Evolutionary conservation across 1,140 invertebrate genomes (phyloP).

Genomic region (Schlechtendalia chinensis): DNA sequence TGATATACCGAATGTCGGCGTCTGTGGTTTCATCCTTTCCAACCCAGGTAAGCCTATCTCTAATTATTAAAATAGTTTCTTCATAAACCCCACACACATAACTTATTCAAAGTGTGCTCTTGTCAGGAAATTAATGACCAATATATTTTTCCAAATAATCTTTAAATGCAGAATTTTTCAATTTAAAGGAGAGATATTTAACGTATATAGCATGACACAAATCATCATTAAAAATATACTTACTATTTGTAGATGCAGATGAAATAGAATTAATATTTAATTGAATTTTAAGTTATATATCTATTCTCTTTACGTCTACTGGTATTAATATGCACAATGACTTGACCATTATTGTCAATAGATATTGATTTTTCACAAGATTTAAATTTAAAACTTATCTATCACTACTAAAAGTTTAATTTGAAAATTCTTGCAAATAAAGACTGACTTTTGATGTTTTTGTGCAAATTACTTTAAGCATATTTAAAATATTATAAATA

Average conservation of each 20-base stretch:
- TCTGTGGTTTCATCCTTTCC: conserved; percentile 3
- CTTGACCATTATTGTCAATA: neutral
- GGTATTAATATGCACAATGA: neutral
- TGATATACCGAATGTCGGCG: neutral
- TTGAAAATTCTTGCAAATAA: conserved; percentile 1
- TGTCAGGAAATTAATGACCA: neutral
- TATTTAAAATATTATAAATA: neutral
- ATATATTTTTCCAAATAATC: neutral
- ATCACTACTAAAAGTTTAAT: neutral
- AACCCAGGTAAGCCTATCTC: neutral
- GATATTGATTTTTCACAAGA: neutral
- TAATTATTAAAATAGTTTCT: neutral
- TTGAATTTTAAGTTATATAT: neutral
- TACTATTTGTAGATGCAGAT: neutral
- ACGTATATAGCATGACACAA: neutral
- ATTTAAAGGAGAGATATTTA: neutral
- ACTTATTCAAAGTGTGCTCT: neutral
- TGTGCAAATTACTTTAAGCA: neutral
- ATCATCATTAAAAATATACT: neutral
- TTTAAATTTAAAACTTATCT: neutral
- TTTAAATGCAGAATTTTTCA: too few relatives aligned
- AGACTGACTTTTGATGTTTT: neutral
- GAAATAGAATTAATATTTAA: neutral
- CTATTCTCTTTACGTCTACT: neutral
- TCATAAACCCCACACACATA: neutral